Conservation (phyloP, 2,113 vertebrate species). For the Dipodomys stephensi region DNA sequence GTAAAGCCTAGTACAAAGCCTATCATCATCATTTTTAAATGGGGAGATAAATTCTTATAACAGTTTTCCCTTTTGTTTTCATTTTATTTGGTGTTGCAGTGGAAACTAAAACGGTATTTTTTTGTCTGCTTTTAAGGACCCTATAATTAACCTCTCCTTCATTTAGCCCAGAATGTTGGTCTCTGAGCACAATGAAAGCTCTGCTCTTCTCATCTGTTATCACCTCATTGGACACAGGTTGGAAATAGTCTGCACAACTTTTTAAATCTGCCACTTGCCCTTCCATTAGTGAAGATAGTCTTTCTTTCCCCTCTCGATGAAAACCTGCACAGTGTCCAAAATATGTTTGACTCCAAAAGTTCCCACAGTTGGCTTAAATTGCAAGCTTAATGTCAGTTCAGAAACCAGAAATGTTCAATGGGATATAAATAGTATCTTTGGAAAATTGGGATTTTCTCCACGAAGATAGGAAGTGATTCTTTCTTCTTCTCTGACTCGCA, state of each 20-base stretch:
- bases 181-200: not conserved
- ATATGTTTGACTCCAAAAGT: slow-evolving; percentile 20
- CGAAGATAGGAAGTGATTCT: not conserved
- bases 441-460: too few species aligned
- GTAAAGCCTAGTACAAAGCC: not conserved
- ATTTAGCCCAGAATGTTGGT: not conserved
- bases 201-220: not conserved
- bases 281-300: not conserved
- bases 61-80: slow-evolving; percentile 15
- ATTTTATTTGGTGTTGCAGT: not conserved
- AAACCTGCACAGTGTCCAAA: not conserved
- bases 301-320: not conserved
- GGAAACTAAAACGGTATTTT: not conserved
- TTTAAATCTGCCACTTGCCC: not conserved
- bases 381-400: not conserved
- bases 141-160: not conserved
- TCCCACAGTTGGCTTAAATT: slow-evolving; percentile 16
- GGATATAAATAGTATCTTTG: not conserved
- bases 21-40: not conserved
- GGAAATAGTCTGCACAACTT: not conserved
- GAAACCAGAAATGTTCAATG: not conserved
- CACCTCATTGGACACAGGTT: not conserved
- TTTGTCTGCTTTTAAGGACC: not conserved
- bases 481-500: not conserved
- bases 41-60: not conserved